Percentiles rank a stretch among this genome's conserved stretches.
These are phyloP conservation scores for Oncorhynchus tshawytscha DNA, from an alignment of 2,113 vertebrate genomes.

Conservation along the genomic window DNA sequence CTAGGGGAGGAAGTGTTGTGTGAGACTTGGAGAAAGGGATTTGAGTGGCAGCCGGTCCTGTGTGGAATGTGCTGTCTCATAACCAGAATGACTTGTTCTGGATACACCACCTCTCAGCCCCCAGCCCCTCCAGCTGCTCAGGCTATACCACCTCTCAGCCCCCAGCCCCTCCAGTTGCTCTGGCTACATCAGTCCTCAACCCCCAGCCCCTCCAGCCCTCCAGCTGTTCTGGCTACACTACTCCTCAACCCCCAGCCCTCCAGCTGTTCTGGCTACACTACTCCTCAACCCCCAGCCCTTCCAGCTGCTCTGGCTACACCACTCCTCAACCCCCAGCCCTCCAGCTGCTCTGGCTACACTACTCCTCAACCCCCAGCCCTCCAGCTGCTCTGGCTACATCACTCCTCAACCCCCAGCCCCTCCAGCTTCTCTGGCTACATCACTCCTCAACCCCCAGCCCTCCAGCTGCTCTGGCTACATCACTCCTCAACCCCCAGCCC, in stretches of 20 bases:
- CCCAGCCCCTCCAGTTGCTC: background rate
- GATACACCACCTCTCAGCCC: background rate
- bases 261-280: too few relatives aligned
- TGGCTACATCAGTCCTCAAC: too few relatives aligned
- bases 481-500: background rate
- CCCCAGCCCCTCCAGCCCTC: too few relatives aligned
- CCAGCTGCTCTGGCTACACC: background rate
- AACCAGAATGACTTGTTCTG: background rate
- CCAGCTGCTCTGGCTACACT: too few relatives aligned
- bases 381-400: background rate
- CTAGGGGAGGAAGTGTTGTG: background rate
- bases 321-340: background rate
- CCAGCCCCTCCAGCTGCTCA: too few relatives aligned
- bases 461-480: too few relatives aligned
- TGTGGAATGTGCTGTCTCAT: slow-evolving; percentile 5
- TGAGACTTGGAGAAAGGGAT: background rate
- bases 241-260: too few relatives aligned
- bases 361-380: background rate
- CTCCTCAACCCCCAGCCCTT: background rate
- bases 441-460: background rate
- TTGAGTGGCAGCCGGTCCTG: background rate
- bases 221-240: too few relatives aligned
- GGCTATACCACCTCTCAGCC: background rate
- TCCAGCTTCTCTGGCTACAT: background rate
- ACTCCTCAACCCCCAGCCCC: background rate